Percentiles rank a stretch among this genome's conserved stretches.
Conservation (phyloP, 2,888 invertebrate species). For the Teleiodes luculella region DNA sequence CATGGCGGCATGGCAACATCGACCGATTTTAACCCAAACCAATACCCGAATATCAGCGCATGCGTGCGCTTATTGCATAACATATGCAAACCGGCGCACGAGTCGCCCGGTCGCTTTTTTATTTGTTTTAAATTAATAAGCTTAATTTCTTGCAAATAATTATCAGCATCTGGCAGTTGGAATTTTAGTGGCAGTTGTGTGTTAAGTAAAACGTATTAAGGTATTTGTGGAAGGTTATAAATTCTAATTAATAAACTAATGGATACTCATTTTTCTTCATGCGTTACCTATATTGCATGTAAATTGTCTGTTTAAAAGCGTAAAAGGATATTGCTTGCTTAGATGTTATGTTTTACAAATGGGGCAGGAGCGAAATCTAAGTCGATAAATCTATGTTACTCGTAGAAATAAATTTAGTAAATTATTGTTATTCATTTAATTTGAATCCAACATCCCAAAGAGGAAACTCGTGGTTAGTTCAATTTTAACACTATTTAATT, state of each 20-base stretch:
- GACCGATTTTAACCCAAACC: constrained; percentile 32
- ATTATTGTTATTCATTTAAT: too few species aligned
- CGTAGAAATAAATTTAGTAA: too few species aligned
- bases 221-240: constrained; percentile 15
- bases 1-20: constrained; percentile 16
- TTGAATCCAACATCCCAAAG: too few species aligned
- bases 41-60: constrained; percentile 24
- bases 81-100: constrained; percentile 49
- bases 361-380: too few species aligned
- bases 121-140: constrained; percentile 29
- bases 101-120: constrained; percentile 32
- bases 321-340: neutral
- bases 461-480: too few species aligned
- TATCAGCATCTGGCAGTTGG: constrained; percentile 32
- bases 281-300: constrained; percentile 1
- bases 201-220: constrained; percentile 5
- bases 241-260: constrained; percentile 15
- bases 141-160: constrained; percentile 31
- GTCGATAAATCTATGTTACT: too few species aligned
- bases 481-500: too few species aligned
- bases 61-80: constrained; percentile 33
- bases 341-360: too few species aligned
- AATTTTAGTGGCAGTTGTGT: constrained; percentile 16
- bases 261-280: constrained; percentile 9
- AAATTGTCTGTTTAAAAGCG: neutral